Evolutionary conservation across 2,797 vertebrate genomes (phyloP).

Genomic region (Anguilla megastoma): DNA sequence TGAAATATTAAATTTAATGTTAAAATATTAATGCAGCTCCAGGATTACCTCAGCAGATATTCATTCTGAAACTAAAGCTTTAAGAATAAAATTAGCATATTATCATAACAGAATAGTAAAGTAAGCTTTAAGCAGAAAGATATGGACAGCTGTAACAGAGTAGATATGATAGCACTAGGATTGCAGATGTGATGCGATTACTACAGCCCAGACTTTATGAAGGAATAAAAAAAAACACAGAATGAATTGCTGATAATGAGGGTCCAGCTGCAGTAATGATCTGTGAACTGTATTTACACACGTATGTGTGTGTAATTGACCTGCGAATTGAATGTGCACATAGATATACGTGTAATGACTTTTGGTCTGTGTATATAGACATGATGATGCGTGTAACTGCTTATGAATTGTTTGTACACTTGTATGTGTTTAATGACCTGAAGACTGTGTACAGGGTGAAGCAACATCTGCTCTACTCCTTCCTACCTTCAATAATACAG

Average conservation of each 20-base stretch:
- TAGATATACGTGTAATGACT: slow-evolving; percentile 9
- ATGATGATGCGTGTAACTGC: neutral
- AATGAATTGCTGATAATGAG: slow-evolving; percentile 2
- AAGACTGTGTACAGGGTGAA: neutral
- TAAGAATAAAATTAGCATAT: neutral
- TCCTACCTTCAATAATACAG: neutral
- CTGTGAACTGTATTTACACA: neutral
- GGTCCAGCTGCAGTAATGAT: neutral
- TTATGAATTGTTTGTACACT: neutral
- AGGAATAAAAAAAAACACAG: neutral
- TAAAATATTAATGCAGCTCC: slow-evolving; percentile 15
- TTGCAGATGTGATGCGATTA: neutral
- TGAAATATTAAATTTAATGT: neutral
- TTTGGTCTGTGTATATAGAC: neutral
- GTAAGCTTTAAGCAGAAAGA: neutral
- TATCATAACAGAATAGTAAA: neutral
- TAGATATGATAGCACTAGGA: neutral
- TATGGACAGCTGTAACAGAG: neutral
- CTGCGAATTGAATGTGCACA: neutral
- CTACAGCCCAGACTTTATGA: neutral
- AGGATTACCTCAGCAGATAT: slow-evolving; percentile 14
- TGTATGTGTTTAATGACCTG: neutral
- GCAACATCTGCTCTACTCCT: neutral
- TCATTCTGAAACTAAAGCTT: slow-evolving; percentile 18
- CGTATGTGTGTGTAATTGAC: neutral